Base-by-base conservation (phyloP, 2,113 vertebrate species). In the Asarcornis scutulata region DNA sequence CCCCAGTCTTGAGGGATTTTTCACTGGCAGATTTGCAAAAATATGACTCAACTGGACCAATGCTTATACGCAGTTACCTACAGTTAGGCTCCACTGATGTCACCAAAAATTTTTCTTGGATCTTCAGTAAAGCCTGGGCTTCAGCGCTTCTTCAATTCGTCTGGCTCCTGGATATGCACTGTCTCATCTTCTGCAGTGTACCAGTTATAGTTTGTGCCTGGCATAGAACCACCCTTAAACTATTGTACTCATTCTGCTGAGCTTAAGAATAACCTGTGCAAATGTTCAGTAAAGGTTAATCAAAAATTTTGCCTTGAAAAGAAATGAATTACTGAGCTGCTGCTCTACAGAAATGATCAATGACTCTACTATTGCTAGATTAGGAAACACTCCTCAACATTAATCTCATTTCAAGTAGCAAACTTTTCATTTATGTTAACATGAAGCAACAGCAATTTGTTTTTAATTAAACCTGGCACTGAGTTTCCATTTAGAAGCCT, bases 131-230 rank as follows among this genome's bases (percentile, higher is more conserved):
- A 60, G 34, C 38, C 52, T 46, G 17, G 9, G 6, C 48, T 68
- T 76, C 7, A 4, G 36, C 32, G 15, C 63, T 56, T 7, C 50
- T 86, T 86, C 0, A 0, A 29, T 11, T 69, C 8, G 14, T 9
- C 13, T 13, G 8, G 25, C 5, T 32, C 78, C 22, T 9, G 0
- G 73, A 53, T 3, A 2, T 18, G 23, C 13, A 31, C 1, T 4
- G 1, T 21, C 58, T 82, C 4, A 1, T 60, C 44, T 88, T 85
- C 46, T 4, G 0, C 50, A 76, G 11, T 6, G 5, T 25, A 17
- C 6, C 63, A 9, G 32, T 38, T 52, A 27, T 42, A 15, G 20
- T 23, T 63, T 80, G 13, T 73, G 71, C 67, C 44, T 73, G 67
- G 59, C 34, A 58, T 50, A 53, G 62, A 83, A 26, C 44, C 8